phyloP scores from a whole-genome alignment of 1,140 invertebrate species.

The Lepeophtheirus salmonis region DNA sequence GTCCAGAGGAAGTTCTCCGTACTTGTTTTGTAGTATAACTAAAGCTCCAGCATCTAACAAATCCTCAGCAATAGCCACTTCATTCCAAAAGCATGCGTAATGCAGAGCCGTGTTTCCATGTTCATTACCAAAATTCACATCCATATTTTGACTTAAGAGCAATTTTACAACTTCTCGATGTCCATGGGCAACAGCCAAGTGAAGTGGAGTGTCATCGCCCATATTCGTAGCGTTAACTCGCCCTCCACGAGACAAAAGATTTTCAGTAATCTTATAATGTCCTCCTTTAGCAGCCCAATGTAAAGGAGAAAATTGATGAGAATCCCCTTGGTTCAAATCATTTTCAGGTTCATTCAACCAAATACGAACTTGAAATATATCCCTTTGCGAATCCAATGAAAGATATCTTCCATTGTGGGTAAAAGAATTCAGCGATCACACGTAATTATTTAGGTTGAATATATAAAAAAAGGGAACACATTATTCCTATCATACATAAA shows the following conservation, averaged over 20 bases:
- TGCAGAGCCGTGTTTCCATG: slow-evolving; percentile 97
- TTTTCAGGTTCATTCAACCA: slow-evolving; percentile 99
- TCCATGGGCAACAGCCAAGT: slow-evolving; percentile 87
- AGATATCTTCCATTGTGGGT: too few relatives aligned
- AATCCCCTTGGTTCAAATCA: slow-evolving; percentile 98
- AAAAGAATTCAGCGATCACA: too few relatives aligned
- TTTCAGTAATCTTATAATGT: slow-evolving; percentile 78
- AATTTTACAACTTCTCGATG: slow-evolving; percentile 77
- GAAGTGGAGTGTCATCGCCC: slow-evolving; percentile 94
- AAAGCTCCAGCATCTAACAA: slow-evolving; percentile 72
- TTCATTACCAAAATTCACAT: slow-evolving; percentile 94
- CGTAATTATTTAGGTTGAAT: too few relatives aligned
- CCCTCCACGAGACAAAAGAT: slow-evolving; percentile 74
- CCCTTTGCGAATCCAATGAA: too few relatives aligned
- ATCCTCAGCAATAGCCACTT: slow-evolving; percentile 77
- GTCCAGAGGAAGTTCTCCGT: slow-evolving; percentile 83
- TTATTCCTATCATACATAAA: too few relatives aligned
- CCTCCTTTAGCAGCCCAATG: slow-evolving; percentile 97
- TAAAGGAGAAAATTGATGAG: slow-evolving; percentile 93
- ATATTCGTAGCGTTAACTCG: slow-evolving; percentile 92
- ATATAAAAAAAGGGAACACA: too few relatives aligned
- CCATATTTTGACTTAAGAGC: slow-evolving; percentile 77
- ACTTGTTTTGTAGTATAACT: slow-evolving; percentile 83
- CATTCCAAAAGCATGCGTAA: slow-evolving; percentile 97
- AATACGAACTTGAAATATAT: slow-evolving; percentile 88